Conservation (phyloP, 2,797 vertebrate genomes). For the Sardinella longiceps region DNA sequence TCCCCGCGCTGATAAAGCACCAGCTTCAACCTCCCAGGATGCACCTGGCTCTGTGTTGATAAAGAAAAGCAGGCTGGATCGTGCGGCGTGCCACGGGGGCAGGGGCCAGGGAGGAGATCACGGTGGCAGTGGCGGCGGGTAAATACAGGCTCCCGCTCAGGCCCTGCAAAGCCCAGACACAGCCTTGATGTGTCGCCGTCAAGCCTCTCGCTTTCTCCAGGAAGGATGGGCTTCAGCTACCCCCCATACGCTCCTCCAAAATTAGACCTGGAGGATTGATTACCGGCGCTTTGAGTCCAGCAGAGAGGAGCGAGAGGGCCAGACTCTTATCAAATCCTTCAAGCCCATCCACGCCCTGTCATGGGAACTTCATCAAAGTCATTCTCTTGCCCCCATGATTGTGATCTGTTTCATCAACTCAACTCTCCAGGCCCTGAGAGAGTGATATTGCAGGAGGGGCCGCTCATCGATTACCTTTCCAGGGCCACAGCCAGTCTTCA, state of each 20-base stretch:
- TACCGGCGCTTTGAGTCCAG: slow-evolving; percentile 53
- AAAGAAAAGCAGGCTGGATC: slow-evolving; percentile 65
- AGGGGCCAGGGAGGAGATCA: slow-evolving; percentile 52
- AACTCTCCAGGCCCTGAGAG: slow-evolving; percentile 50
- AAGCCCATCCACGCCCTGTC: slow-evolving; percentile 54
- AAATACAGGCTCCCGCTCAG: slow-evolving; percentile 43
- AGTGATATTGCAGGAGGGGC: slow-evolving; percentile 65
- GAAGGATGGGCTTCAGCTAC: slow-evolving; percentile 47
- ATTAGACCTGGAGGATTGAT: slow-evolving; percentile 65
- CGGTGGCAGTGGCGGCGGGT: slow-evolving; percentile 42
- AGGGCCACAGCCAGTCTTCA: slow-evolving; percentile 57
- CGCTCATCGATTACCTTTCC: slow-evolving; percentile 65
- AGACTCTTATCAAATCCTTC: slow-evolving; percentile 64
- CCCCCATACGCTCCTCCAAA: slow-evolving; percentile 51
- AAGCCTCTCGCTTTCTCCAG: slow-evolving; percentile 41
- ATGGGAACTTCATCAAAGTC: slow-evolving; percentile 71
- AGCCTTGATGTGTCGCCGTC: slow-evolving; percentile 57
- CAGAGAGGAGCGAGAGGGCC: slow-evolving; percentile 60
- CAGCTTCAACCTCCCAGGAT: slow-evolving; percentile 72
- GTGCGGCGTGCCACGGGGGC: slow-evolving; percentile 63
- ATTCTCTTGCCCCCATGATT: slow-evolving; percentile 54
- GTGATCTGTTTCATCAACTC: slow-evolving; percentile 60
- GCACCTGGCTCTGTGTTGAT: slow-evolving; percentile 80
- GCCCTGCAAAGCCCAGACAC: slow-evolving; percentile 29
- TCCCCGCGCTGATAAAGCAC: slow-evolving; percentile 69